phyloP scores from a whole-genome alignment of 2,797 vertebrate genomes.

The Siniperca undulata region DNA sequence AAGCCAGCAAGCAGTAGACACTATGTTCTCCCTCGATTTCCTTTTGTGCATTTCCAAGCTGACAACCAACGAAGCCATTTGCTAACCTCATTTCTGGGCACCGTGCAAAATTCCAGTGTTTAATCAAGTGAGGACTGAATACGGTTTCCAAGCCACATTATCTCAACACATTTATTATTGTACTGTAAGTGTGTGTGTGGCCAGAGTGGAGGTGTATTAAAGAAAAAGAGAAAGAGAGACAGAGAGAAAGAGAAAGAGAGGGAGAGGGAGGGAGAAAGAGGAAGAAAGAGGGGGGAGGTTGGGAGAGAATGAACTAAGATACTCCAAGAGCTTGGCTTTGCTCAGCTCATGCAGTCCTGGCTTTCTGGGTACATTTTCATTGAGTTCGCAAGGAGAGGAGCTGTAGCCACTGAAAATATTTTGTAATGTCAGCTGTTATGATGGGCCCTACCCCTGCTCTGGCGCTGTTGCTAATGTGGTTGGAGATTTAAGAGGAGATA shows the following conservation, averaged over 20 bases:
- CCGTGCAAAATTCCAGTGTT: conserved; percentile 88
- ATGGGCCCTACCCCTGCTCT: conserved; percentile 77
- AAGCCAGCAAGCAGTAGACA: conserved; percentile 82
- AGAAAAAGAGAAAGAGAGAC: conserved; percentile 57
- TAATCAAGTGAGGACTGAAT: conserved; percentile 88
- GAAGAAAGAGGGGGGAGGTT: conserved; percentile 14
- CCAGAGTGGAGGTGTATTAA: conserved; percentile 81
- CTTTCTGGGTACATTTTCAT: conserved; percentile 75
- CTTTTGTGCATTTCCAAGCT: conserved; percentile 87
- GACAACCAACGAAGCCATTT: conserved; percentile 86
- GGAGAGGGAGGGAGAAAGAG: conserved; percentile 19
- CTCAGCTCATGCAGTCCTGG: conserved; percentile 66
- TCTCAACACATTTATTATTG: conserved; percentile 90
- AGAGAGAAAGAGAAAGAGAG: conserved; percentile 35
- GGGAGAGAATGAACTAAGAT: conserved; percentile 66
- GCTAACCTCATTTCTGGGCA: conserved; percentile 91
- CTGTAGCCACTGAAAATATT: conserved; percentile 81
- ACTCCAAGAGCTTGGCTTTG: conserved; percentile 72
- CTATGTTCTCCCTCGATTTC: conserved; percentile 85
- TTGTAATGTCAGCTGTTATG: conserved; percentile 83
- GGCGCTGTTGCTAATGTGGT: conserved; percentile 67
- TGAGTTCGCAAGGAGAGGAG: conserved; percentile 76
- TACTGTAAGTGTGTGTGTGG: conserved; percentile 86
- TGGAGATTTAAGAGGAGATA: conserved; percentile 75
- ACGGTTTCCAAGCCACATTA: conserved; percentile 88